Evolutionary conservation across 1,140 invertebrate species (phyloP).

Genomic region (Steinernema feltiae): DNA sequence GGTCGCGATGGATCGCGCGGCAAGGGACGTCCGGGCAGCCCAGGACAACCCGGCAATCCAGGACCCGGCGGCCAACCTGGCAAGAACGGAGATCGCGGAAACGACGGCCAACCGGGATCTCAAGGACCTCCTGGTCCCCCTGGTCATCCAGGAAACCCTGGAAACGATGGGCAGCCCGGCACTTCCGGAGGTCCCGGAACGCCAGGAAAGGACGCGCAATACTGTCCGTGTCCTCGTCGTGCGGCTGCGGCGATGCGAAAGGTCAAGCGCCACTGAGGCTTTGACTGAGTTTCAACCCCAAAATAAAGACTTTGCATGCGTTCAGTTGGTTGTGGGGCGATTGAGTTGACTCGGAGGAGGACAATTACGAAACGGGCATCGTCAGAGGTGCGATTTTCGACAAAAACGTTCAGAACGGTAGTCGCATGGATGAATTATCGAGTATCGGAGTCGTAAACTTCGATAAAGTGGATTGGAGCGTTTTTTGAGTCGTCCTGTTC

Average conservation of each 20-base stretch:
- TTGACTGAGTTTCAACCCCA: too few species aligned
- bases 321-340: too few species aligned
- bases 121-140: conserved; percentile 19
- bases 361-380: too few species aligned
- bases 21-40: neutral
- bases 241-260: neutral
- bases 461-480: too few species aligned
- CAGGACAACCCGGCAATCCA: neutral
- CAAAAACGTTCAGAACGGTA: too few species aligned
- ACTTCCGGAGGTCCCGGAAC: neutral
- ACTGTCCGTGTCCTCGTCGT: neutral
- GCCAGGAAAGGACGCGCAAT: neutral
- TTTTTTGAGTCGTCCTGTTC: too few species aligned
- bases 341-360: too few species aligned
- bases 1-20: neutral
- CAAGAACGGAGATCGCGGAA: neutral
- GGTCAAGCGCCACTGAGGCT: neutral
- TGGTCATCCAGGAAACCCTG: conserved; percentile 25
- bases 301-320: neutral
- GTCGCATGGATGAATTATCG: too few species aligned
- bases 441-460: too few species aligned
- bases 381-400: too few species aligned
- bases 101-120: neutral
- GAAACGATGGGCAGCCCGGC: conserved; percentile 21
- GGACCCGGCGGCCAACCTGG: neutral